These are phyloP conservation scores for Napeogenes inachia DNA, from an alignment of 2,888 invertebrate species.

Conservation along the genomic window DNA sequence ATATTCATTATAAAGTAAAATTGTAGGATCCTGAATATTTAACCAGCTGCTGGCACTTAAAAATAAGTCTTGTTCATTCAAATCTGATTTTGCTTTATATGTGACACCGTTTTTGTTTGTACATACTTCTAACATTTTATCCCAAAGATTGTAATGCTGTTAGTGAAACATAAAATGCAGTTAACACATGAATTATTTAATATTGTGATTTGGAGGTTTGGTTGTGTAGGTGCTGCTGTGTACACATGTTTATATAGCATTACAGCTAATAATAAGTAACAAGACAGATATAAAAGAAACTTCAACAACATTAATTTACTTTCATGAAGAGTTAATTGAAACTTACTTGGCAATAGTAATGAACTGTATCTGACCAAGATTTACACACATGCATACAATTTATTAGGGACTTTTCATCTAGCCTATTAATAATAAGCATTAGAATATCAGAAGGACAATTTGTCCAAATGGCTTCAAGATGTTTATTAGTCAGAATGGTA, in stretches of 20 bases:
- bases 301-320: background rate
- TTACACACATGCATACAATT: slow-evolving; percentile 43
- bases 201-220: no score
- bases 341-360: slow-evolving; percentile 41
- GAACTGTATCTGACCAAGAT: slow-evolving; percentile 41
- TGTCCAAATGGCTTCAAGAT: slow-evolving; percentile 32
- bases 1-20: slow-evolving; percentile 24
- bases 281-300: background rate
- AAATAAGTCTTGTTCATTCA: slow-evolving; percentile 34
- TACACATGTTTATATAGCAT: no score
- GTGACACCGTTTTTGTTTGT: slow-evolving; percentile 38
- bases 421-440: slow-evolving; percentile 38
- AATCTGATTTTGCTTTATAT: slow-evolving; percentile 38
- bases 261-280: no score
- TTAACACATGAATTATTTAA: no score
- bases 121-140: slow-evolving; percentile 32
- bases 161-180: slow-evolving; percentile 15
- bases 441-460: slow-evolving; percentile 44
- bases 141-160: slow-evolving; percentile 38
- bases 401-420: slow-evolving; percentile 37
- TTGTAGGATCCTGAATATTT: slow-evolving; percentile 31
- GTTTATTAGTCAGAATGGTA: background rate
- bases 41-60: slow-evolving; percentile 44
- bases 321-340: background rate
- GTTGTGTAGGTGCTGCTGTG: no score